These are phyloP conservation scores for Plebejus anna DNA, from an alignment of 2,888 invertebrate species.

Conservation along the genomic window DNA sequence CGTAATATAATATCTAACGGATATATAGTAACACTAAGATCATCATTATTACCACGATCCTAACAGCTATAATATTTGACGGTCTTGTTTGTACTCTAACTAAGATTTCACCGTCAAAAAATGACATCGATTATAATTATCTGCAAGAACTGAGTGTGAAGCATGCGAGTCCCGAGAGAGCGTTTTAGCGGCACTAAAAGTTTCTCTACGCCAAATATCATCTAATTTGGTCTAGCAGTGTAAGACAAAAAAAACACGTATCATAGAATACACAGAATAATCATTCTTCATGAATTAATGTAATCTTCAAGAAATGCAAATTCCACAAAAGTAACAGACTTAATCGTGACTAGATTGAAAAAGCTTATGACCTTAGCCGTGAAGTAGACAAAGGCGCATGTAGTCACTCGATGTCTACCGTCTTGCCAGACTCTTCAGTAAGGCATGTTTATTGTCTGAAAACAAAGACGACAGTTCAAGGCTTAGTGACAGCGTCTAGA, in stretches of 20 bases:
- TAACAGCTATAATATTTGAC: too few relatives aligned
- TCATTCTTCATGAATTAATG: neutral
- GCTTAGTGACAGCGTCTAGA: conserved; percentile 58
- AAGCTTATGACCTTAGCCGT: conserved; percentile 42
- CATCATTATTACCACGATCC: neutral
- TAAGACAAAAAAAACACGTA: neutral
- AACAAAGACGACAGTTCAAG: conserved; percentile 66
- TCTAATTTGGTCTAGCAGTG: too few relatives aligned
- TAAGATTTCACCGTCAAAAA: too few relatives aligned
- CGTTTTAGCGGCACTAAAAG: too few relatives aligned
- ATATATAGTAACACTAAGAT: neutral
- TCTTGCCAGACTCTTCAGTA: conserved; percentile 55
- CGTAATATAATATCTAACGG: neutral
- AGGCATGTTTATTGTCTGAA: conserved; percentile 67
- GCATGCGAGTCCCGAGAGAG: too few relatives aligned
- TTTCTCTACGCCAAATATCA: too few relatives aligned
- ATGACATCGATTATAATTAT: too few relatives aligned
- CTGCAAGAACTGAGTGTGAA: too few relatives aligned
- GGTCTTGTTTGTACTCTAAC: too few relatives aligned
- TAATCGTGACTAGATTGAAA: conserved; percentile 24
- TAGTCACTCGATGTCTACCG: conserved; percentile 55
- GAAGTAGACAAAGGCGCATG: conserved; percentile 51
- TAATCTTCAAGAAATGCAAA: neutral
- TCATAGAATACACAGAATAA: neutral
- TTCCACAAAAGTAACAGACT: neutral